Conservation (phyloP, 2,797 vertebrate species). For the Heterohyrax brucei region DNA sequence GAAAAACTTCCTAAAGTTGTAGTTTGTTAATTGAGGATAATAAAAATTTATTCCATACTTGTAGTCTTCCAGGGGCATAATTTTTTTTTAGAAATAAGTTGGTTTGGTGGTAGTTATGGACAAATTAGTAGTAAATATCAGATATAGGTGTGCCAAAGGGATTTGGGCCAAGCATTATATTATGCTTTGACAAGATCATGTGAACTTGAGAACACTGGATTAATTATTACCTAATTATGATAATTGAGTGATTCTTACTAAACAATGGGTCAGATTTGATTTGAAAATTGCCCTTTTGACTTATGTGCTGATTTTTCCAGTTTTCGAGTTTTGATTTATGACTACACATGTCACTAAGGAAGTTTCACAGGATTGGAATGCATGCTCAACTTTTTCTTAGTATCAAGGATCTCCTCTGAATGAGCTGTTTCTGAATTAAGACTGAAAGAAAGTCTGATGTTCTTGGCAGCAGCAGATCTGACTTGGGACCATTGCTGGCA, state of each 20-base stretch:
- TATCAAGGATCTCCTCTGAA: background rate
- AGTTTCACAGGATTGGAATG: background rate
- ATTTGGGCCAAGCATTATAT: conserved; percentile 23
- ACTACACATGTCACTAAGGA: background rate
- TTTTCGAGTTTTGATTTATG: conserved; percentile 5
- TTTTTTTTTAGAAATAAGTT: conserved; percentile 12
- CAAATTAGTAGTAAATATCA: conserved; percentile 30
- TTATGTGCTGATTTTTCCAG: conserved; percentile 17
- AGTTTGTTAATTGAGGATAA: background rate
- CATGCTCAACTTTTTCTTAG: conserved; percentile 26
- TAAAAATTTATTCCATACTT: conserved; percentile 5
- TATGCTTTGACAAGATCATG: background rate
- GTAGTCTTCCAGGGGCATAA: conserved; percentile 5
- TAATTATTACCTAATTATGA: conserved; percentile 37
- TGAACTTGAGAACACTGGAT: background rate
- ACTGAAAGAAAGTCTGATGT: background rate
- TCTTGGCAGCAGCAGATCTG: background rate
- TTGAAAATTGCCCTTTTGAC: conserved; percentile 53
- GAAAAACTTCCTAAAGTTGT: background rate
- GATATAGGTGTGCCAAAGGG: background rate
- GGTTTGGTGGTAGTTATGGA: conserved; percentile 33
- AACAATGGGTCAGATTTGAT: conserved; percentile 23
- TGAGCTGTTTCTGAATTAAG: background rate
- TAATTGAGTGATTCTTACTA: background rate
- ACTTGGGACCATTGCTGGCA: background rate